Base-by-base conservation (phyloP, 2,113 vertebrate genomes). In the Hypomesus transpacificus region DNA sequence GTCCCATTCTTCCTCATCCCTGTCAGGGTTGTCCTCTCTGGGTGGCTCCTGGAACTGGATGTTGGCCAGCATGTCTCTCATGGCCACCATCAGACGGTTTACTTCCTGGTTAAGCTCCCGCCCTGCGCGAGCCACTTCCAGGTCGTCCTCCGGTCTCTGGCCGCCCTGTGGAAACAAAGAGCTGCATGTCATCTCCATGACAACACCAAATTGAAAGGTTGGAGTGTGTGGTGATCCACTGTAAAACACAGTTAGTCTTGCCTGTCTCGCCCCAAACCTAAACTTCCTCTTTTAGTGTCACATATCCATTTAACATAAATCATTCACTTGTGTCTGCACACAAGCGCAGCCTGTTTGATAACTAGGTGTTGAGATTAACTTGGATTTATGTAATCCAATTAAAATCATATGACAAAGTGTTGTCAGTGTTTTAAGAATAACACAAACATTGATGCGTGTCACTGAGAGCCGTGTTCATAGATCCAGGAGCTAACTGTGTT, bases 11-110 rank as follows among this genome's bases (percentile, higher is more conserved):
- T 96, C 97, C 0, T 94, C 97, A 9, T 69, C 67, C 14, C 80
- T 79, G 67, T 93, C 91, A 68, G 76, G 90, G 89, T 92, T 94
- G 91, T 53, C 96, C 75, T 24, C 87, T 85, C 52, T 91, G 31
- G 31, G 93, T 65, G 87, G 96, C 82, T 96, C 96, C 66, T 95
- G 95, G 80, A 99, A 96, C 82, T 94, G 94, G 86, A 99, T 97
- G 89, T 98, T 98, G 21, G 95, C 96, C 90, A 99, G 90, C 95
- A 99, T 96, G 91, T 98, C 97, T 17, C 96, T 92, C 92, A 99
- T 95, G 3, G 96, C 97, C 39, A 94, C 94, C 96, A 99, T 98
- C 3, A 98, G 93, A 73, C 95, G 88, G 81, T 98, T 96, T 74
- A 99, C 91, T 74, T 96, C 96, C 71, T 97, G 96, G 87, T 98